Evolutionary conservation across 2,797 vertebrate genomes (phyloP).

Genomic region (Scomberomorus guttatus): DNA sequence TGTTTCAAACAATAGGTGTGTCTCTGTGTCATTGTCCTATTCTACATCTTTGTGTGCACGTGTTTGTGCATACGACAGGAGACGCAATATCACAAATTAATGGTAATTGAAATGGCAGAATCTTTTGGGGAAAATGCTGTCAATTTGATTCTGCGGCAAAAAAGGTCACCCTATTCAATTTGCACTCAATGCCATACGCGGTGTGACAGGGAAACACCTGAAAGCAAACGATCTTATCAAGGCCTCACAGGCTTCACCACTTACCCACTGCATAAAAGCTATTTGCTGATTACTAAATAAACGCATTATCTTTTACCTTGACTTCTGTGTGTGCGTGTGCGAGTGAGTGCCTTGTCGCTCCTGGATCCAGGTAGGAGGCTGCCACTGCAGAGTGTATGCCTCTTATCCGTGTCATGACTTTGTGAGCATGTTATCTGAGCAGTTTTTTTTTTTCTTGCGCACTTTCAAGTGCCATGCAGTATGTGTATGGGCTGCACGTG

Average conservation of each 20-base stretch:
- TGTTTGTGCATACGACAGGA: constrained; percentile 45
- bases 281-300: constrained; percentile 93
- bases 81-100: constrained; percentile 86
- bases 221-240: constrained; percentile 92
- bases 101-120: constrained; percentile 90
- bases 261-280: constrained; percentile 87
- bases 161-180: constrained; percentile 94
- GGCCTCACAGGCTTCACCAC: constrained; percentile 82
- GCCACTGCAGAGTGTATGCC: constrained; percentile 42
- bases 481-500: constrained; percentile 49
- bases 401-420: constrained; percentile 75
- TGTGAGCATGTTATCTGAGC: constrained; percentile 69
- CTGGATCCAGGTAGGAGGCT: constrained; percentile 55
- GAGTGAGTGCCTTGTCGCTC: constrained; percentile 34
- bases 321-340: constrained; percentile 63
- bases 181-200: constrained; percentile 85
- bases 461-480: constrained; percentile 53
- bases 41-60: constrained; percentile 27
- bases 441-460: constrained; percentile 25
- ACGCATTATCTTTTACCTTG: constrained; percentile 88
- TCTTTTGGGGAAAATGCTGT: constrained; percentile 89
- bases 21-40: constrained; percentile 43
- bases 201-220: constrained; percentile 87
- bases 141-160: constrained; percentile 88
- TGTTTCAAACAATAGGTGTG: constrained; percentile 59